Evolutionary conservation across 2,888 invertebrate species (phyloP), one percentile per base, ranked within the genome.

Genomic region (Agonopterix arenella): DNA sequence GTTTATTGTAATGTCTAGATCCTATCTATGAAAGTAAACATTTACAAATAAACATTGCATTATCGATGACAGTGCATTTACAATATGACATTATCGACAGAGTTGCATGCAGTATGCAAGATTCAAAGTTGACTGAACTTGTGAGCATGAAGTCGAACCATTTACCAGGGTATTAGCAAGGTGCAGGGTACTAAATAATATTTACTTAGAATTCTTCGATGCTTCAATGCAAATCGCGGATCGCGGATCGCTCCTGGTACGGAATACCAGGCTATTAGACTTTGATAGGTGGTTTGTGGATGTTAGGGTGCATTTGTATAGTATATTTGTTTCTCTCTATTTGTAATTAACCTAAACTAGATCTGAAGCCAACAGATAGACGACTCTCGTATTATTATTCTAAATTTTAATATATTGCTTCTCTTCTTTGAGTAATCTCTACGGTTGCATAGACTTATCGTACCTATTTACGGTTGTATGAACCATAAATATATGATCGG

Each of bases 211-310:
- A 40, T 41, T 41, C 41, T 11, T 38, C 46, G 38, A 11, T 16
- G n/a, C 7, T 38, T n/a, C n/a, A n/a, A 47, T 47, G 41, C 47
- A 47, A 47, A 47, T 41, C 45, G 28, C 18, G 13, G 11, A 47
- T 41, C 45, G 28, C 18, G 13, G 11, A 37, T 46, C 37, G 9
- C 38, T 13, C 11, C 38, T 45, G 36, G 38, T 46, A 38, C 10
- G 55, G 36, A 56, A 50, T 64, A 75, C 71, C 56, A 73, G 69
- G 74, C 59, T 41, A 57, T 57, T 66, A 77, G 57, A 70, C 73
- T 64, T 65, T 68, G 70, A 64, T 63, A 64, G 59, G 66, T 56
- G 54, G 55, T n/a, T 36, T 64, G 62, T 64, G 9, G 40, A 40
- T 40, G 40, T 40, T 40, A 40, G n/a, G 40, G 3, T n/a, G n/a